phyloP scores from a whole-genome alignment of 2,113 vertebrate species.

The Alethe castanea region DNA sequence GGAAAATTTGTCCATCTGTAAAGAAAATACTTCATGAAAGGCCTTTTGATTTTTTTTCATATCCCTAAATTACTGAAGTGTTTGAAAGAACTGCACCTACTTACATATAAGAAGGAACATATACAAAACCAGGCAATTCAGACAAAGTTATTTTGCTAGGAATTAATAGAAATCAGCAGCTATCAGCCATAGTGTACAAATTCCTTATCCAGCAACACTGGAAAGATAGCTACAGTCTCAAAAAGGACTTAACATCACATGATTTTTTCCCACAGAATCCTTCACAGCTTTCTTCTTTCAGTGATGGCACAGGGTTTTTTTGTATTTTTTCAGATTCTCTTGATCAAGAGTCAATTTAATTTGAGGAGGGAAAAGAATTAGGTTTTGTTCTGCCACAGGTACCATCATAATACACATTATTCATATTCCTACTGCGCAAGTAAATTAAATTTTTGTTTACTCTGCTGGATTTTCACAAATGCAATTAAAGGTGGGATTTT shows the following conservation, averaged over 20 bases:
- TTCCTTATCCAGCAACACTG: background rate
- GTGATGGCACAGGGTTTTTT: background rate
- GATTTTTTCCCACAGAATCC: background rate
- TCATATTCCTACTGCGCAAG: background rate
- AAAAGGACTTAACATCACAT: background rate
- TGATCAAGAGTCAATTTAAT: background rate
- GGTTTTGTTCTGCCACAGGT: background rate
- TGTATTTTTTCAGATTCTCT: background rate
- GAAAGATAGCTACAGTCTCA: background rate
- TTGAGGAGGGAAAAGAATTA: background rate
- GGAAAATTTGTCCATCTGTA: background rate
- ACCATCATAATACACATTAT: background rate
- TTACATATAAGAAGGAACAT: background rate
- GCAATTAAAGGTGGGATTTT: background rate
- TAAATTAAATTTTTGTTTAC: conserved; percentile 5
- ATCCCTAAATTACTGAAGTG: background rate
- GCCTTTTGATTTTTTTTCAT: background rate
- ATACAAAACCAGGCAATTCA: background rate
- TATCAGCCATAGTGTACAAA: background rate
- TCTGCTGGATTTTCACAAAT: background rate
- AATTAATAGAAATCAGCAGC: background rate
- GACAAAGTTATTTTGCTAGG: background rate
- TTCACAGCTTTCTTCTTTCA: background rate
- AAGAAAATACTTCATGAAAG: background rate
- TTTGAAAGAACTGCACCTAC: background rate